phyloP scores from a whole-genome alignment of 23 tunicate species.

The Diplosoma virens region DNA sequence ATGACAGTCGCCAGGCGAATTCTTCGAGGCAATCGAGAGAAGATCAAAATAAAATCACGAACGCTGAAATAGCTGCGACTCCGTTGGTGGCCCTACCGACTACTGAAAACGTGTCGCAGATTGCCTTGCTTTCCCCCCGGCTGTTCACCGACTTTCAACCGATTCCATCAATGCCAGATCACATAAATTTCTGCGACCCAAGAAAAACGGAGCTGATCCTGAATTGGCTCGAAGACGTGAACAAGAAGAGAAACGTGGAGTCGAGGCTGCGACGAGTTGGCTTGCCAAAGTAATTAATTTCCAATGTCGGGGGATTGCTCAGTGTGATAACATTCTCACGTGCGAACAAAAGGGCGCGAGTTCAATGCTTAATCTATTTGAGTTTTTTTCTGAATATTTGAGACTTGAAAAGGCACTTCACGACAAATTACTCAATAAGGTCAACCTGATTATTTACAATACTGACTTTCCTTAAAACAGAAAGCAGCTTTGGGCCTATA shows the following conservation, averaged over 20 bases:
- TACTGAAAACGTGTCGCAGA: constrained; percentile 1
- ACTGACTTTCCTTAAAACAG: too few relatives aligned
- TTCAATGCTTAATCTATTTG: too few relatives aligned
- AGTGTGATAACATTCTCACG: too few relatives aligned
- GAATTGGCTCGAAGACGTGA: constrained; percentile 83
- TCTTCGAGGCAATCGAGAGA: background rate
- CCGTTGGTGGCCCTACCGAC: constrained; percentile 15
- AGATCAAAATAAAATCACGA: background rate
- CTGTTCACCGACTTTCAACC: constrained; percentile 68
- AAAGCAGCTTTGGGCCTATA: too few relatives aligned
- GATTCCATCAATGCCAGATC: constrained; percentile 88
- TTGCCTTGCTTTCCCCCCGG: constrained; percentile 19
- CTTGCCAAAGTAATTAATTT: constrained; percentile 17
- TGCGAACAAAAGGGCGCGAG: too few relatives aligned
- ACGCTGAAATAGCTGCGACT: background rate
- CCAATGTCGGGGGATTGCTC: too few relatives aligned
- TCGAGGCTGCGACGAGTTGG: constrained; percentile 21
- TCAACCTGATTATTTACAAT: too few relatives aligned
- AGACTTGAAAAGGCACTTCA: too few relatives aligned
- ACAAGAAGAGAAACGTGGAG: constrained; percentile 78
- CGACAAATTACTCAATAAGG: too few relatives aligned
- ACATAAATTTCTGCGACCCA: constrained; percentile 89
- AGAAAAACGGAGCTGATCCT: constrained; percentile 78
- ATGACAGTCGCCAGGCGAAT: background rate
- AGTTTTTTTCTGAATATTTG: too few relatives aligned